A percentile compares a stretch with the other conserved stretches of the same genome.
phyloP scores from a whole-genome alignment of 1,140 invertebrate genomes.

The Zaprionus capensis region DNA sequence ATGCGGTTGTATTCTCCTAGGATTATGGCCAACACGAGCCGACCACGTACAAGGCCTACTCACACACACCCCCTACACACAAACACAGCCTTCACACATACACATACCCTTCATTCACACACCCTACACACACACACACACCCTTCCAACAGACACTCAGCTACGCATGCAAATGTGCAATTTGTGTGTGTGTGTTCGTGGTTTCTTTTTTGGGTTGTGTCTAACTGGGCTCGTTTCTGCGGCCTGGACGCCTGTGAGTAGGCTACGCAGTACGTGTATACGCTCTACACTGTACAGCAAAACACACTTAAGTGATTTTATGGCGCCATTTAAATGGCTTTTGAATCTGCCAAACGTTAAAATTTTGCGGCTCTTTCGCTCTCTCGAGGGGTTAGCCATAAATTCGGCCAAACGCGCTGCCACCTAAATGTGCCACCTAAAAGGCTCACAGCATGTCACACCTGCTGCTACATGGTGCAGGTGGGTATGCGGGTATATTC shows the following conservation, averaged over 20 bases:
- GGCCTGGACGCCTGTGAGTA: constrained; percentile 57
- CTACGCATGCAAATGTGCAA: constrained; percentile 57
- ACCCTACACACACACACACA: background rate
- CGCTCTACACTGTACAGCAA: constrained; percentile 25
- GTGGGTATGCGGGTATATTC: background rate
- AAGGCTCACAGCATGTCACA: constrained; percentile 11
- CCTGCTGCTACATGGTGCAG: background rate
- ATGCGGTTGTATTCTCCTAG: constrained; percentile 48
- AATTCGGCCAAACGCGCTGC: constrained; percentile 43
- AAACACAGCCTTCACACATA: background rate
- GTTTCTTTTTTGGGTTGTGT: constrained; percentile 24
- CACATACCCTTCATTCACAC: background rate
- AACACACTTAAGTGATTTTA: constrained; percentile 78
- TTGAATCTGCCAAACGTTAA: constrained; percentile 61
- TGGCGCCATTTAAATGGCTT: constrained; percentile 73
- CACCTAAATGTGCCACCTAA: constrained; percentile 35
- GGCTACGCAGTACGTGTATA: constrained; percentile 52
- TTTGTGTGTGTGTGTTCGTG: constrained; percentile 20
- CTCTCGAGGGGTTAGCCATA: constrained; percentile 37
- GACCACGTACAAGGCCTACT: constrained; percentile 20
- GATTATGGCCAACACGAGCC: constrained; percentile 32
- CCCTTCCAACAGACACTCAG: background rate
- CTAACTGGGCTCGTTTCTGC: constrained; percentile 24
- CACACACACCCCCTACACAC: constrained; percentile 9
- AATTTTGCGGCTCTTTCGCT: constrained; percentile 20